These are phyloP conservation scores for Alosa alosa DNA, from an alignment of 2,113 vertebrate species.

Conservation along the genomic window DNA sequence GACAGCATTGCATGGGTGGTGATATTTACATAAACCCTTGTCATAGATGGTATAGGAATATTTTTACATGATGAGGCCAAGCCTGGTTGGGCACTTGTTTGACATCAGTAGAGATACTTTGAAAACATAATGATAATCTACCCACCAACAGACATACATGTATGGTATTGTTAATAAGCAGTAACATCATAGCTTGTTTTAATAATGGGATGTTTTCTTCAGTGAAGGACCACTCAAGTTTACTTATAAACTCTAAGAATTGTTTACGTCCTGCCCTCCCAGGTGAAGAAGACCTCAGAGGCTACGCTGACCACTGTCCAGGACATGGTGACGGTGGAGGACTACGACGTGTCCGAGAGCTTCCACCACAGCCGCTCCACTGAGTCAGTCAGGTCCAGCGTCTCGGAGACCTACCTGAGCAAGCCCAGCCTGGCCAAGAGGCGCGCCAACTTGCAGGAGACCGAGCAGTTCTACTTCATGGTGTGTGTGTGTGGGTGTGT, in stretches of 20 bases:
- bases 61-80: not conserved
- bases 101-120: not conserved
- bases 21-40: no score
- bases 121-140: not conserved
- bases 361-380: conserved; percentile 98
- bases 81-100: not conserved
- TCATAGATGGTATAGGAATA: not conserved
- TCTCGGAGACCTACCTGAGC: conserved; percentile 95
- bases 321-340: conserved; percentile 97
- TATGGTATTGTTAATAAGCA: not conserved
- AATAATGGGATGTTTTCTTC: not conserved
- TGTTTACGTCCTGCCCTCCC: not conserved
- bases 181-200: not conserved
- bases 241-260: no score
- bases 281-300: conserved; percentile 98
- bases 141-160: not conserved
- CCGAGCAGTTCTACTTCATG: conserved; percentile 98
- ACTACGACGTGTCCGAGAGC: conserved; percentile 96
- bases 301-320: conserved; percentile 96
- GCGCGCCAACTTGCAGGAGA: conserved; percentile 97
- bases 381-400: conserved; percentile 93
- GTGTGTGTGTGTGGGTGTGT: conserved; percentile 58
- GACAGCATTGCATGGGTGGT: not conserved
- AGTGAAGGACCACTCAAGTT: not conserved
- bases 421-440: conserved; percentile 97